These are phyloP conservation scores for Myotis davidii DNA, from an alignment of 2,113 vertebrate genomes.

Conservation along the genomic window DNA sequence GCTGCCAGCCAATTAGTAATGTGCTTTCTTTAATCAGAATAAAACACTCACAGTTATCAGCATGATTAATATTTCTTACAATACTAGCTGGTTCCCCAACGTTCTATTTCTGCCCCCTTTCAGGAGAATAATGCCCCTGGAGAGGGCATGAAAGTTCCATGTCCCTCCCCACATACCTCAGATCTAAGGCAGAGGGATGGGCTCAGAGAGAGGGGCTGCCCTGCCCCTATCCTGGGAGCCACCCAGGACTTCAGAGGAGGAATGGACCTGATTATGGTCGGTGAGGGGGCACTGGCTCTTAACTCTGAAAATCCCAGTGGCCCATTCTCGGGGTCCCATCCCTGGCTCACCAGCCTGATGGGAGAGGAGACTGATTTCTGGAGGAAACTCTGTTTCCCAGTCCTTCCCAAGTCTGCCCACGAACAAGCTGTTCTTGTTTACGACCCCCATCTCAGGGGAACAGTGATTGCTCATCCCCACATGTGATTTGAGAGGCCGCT, in stretches of 20 bases:
- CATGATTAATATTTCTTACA: too few species aligned
- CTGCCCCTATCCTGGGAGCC: not conserved
- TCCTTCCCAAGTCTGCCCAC: not conserved
- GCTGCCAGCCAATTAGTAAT: too few species aligned
- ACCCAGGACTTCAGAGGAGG: not conserved
- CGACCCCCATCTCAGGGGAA: slow-evolving; percentile 55
- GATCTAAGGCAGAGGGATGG: not conserved
- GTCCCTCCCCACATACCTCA: not conserved
- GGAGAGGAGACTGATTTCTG: not conserved
- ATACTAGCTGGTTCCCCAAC: too few species aligned
- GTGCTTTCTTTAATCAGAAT: too few species aligned
- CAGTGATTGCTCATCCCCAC: slow-evolving; percentile 70
- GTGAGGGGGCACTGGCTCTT: not conserved
- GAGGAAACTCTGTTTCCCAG: slow-evolving; percentile 25
- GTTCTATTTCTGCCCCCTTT: too few species aligned
- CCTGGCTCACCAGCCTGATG: not conserved
- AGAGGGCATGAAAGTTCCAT: not conserved
- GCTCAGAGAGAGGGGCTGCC: not conserved
- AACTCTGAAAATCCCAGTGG: not conserved
- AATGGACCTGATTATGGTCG: not conserved
- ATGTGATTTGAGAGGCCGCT: slow-evolving; percentile 81
- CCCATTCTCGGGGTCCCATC: not conserved
- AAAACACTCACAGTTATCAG: too few species aligned
- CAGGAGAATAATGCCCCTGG: not conserved
- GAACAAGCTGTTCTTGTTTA: slow-evolving; percentile 89